Conservation (phyloP, 2,113 vertebrate species). For the Axis porcinus region DNA sequence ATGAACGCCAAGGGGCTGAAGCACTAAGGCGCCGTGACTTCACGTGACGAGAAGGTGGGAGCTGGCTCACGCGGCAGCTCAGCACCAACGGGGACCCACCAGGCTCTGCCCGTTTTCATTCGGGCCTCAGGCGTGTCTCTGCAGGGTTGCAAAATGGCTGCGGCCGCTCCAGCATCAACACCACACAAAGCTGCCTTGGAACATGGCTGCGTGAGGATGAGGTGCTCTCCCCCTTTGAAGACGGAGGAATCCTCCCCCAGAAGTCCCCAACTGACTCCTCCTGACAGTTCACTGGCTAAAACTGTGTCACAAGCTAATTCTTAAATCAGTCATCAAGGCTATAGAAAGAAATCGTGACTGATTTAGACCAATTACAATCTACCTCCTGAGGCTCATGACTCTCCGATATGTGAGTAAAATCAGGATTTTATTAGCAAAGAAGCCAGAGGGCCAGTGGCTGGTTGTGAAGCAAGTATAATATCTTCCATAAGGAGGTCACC, state of each 20-base stretch:
- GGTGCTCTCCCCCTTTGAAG: background rate
- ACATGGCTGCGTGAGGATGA: rapidly evolving
- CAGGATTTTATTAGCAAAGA: background rate
- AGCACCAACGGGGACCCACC: background rate
- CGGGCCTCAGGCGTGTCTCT: background rate
- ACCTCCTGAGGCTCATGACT: background rate
- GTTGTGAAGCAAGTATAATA: background rate
- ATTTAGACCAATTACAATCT: background rate
- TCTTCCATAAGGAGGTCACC: background rate
- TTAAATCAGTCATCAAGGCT: background rate
- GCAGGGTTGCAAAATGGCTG: background rate
- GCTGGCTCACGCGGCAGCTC: background rate
- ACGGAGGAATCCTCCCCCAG: background rate
- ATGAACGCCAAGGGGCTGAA: background rate
- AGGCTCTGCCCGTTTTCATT: background rate
- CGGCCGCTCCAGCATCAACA: background rate
- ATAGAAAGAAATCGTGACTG: background rate
- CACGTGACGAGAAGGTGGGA: background rate
- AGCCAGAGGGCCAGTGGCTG: background rate
- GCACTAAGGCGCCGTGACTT: background rate
- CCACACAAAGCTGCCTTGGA: background rate
- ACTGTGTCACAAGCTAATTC: background rate
- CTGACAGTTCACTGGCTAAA: background rate
- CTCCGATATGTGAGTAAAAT: background rate
- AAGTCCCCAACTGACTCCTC: background rate